phyloP scores from a whole-genome alignment of 2,888 invertebrate genomes.

The Melitaea athalia region DNA sequence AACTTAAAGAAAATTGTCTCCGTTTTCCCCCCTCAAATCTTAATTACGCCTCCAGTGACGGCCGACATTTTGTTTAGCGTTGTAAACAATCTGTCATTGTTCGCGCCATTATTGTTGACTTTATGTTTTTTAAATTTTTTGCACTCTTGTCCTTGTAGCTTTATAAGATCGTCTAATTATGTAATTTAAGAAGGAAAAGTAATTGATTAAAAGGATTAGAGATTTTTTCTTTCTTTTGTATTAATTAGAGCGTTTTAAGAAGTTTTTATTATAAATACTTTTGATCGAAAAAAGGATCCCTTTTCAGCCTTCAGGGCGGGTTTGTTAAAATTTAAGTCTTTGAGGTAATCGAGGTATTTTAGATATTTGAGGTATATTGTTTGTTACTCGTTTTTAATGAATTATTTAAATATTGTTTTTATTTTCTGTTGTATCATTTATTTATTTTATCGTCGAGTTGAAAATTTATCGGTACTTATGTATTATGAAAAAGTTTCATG shows the following conservation, averaged over 20 bases:
- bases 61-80: slow-evolving; percentile 63
- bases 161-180: slow-evolving; percentile 40
- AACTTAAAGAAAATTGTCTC: slow-evolving; percentile 43
- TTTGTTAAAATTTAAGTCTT: slow-evolving; percentile 2
- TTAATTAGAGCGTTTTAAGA: slow-evolving; percentile 16
- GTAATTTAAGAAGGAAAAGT: slow-evolving; percentile 30
- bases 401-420: not conserved
- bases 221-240: slow-evolving; percentile 24
- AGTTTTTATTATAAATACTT: slow-evolving; percentile 19
- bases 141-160: slow-evolving; percentile 52
- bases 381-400: not conserved
- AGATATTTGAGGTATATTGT: not conserved
- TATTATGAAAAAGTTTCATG: too few relatives aligned
- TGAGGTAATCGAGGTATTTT: not conserved
- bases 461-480: too few relatives aligned
- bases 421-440: not conserved
- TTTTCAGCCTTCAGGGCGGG: slow-evolving; percentile 16
- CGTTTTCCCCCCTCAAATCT: slow-evolving; percentile 44
- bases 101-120: slow-evolving; percentile 52
- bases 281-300: slow-evolving; percentile 13
- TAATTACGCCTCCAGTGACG: slow-evolving; percentile 61
- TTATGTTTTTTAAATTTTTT: slow-evolving; percentile 53
- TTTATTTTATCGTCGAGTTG: not conserved
- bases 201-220: slow-evolving; percentile 32
- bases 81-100: slow-evolving; percentile 78